phyloP scores from a whole-genome alignment of 2,113 vertebrate genomes.

The Xenopus borealis region DNA sequence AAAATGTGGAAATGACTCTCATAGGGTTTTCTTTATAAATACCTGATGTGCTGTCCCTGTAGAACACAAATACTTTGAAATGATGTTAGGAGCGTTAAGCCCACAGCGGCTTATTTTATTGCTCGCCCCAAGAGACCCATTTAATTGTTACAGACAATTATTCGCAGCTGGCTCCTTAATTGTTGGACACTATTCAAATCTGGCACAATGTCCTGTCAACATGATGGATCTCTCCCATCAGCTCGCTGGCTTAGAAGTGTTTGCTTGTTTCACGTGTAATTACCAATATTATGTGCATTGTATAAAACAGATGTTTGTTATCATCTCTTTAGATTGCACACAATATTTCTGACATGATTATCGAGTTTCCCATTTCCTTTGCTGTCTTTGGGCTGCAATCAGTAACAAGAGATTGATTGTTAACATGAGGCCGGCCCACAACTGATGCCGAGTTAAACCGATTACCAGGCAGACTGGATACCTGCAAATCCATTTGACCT shows the following conservation, averaged over 20 bases:
- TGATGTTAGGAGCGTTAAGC: slow-evolving; percentile 3
- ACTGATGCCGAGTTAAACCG: background rate
- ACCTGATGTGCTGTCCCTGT: background rate
- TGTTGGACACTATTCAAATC: slow-evolving; percentile 30
- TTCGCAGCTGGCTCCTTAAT: slow-evolving; percentile 37
- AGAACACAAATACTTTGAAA: slow-evolving; percentile 5
- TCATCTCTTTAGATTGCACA: slow-evolving; percentile 31
- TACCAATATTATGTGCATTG: slow-evolving; percentile 33
- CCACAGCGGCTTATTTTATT: slow-evolving; percentile 11
- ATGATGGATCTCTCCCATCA: slow-evolving; percentile 45
- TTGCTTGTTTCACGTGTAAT: slow-evolving; percentile 44
- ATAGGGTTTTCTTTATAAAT: background rate
- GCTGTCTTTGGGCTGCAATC: slow-evolving; percentile 39
- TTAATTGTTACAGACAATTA: slow-evolving; percentile 34
- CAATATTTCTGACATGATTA: slow-evolving; percentile 38
- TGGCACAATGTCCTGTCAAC: slow-evolving; percentile 40
- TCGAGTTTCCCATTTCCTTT: slow-evolving; percentile 32
- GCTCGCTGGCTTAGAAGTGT: slow-evolving; percentile 25
- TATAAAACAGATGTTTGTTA: slow-evolving; percentile 42
- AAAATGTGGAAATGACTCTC: background rate
- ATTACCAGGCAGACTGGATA: slow-evolving; percentile 13
- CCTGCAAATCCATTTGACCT: background rate
- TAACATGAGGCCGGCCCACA: slow-evolving; percentile 8
- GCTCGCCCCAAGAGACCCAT: slow-evolving; percentile 8
- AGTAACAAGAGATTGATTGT: slow-evolving; percentile 41